A percentile compares a stretch with the other conserved stretches of the same genome.
phyloP scores from a whole-genome alignment of 2,888 invertebrate species.

The Fragum fragum region DNA sequence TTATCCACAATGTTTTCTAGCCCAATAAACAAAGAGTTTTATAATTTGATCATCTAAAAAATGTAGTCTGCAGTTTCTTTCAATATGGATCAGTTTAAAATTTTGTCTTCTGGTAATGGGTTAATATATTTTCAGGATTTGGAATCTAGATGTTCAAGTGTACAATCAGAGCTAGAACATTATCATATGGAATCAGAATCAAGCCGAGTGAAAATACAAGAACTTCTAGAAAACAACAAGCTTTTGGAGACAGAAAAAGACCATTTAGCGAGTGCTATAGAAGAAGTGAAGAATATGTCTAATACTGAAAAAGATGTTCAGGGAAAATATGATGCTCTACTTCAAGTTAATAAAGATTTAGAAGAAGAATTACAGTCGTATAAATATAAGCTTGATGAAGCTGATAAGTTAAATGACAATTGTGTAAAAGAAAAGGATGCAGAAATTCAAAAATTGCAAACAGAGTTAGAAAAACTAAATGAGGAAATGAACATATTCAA shows the following conservation, averaged over 20 bases:
- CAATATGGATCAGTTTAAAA: no score
- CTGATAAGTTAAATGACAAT: neutral
- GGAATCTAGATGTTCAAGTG: slow-evolving; percentile 2
- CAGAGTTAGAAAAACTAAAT: slow-evolving; percentile 62
- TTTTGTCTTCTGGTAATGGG: no score
- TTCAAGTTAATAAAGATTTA: slow-evolving; percentile 14
- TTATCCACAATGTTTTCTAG: no score
- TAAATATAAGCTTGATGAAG: slow-evolving; percentile 10
- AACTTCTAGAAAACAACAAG: slow-evolving; percentile 41
- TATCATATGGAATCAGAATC: slow-evolving; percentile 48
- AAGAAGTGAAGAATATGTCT: neutral
- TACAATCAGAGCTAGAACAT: slow-evolving; percentile 50
- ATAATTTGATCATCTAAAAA: no score
- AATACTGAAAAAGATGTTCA: slow-evolving; percentile 1
- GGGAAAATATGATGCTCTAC: slow-evolving; percentile 35
- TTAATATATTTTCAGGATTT: slow-evolving; percentile 23
- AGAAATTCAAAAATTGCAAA: slow-evolving; percentile 34
- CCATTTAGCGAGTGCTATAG: slow-evolving; percentile 33
- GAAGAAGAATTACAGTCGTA: slow-evolving; percentile 37
- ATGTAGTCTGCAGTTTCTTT: no score
- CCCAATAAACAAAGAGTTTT: no score
- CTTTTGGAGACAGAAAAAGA: slow-evolving; percentile 53
- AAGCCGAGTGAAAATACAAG: slow-evolving; percentile 41
- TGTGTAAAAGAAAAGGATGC: slow-evolving; percentile 31
- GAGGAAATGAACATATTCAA: slow-evolving; percentile 66